Conservation (phyloP, 1,140 invertebrate genomes). For the Leptinotarsa defecta region DNA sequence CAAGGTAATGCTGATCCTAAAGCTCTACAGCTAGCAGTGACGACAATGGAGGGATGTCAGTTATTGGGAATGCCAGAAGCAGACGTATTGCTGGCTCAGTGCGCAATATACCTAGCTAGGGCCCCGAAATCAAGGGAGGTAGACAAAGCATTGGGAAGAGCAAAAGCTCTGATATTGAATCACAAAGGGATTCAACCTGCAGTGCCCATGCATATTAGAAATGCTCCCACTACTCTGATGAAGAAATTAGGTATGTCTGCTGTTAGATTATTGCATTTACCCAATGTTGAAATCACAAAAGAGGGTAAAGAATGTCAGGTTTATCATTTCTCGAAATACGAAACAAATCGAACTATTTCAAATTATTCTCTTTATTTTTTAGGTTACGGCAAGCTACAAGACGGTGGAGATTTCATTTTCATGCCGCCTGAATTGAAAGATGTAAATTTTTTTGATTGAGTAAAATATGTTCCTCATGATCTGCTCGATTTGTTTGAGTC, state of each 20-base stretch:
- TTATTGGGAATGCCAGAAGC: constrained; percentile 82
- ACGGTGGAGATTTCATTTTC: constrained; percentile 64
- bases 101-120: constrained; percentile 74
- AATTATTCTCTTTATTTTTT: constrained; percentile 43
- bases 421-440: constrained; percentile 72
- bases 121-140: constrained; percentile 77
- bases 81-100: constrained; percentile 77
- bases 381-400: constrained; percentile 69
- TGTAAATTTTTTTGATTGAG: constrained; percentile 64
- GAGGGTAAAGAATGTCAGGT: too few species aligned
- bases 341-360: too few species aligned
- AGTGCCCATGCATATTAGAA: constrained; percentile 77
- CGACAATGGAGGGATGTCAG: constrained; percentile 79
- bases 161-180: constrained; percentile 64
- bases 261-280: too few species aligned
- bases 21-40: constrained; percentile 67
- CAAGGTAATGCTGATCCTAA: constrained; percentile 62
- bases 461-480: not conserved
- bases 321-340: too few species aligned
- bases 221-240: constrained; percentile 81
- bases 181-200: constrained; percentile 70
- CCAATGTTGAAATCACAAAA: too few species aligned
- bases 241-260: constrained; percentile 67
- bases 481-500: too few species aligned
- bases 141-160: constrained; percentile 68